Percentiles rank a stretch among this genome's conserved stretches.
These are phyloP conservation scores for Ypsolopha scabrella DNA, from an alignment of 2,888 invertebrate genomes.

Conservation along the genomic window DNA sequence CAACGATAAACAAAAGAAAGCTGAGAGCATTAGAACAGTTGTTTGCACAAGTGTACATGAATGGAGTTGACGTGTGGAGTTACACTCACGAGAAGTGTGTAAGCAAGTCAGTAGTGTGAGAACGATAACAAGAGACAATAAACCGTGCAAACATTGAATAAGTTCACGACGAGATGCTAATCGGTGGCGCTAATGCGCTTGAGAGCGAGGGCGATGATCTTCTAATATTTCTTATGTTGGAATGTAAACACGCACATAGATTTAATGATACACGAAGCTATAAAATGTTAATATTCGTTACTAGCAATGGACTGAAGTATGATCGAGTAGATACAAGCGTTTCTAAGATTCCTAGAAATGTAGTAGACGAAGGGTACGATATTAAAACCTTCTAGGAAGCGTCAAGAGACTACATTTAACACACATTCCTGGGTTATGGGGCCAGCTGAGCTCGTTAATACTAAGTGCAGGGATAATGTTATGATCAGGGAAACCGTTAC, in stretches of 20 bases:
- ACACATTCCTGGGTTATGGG: slow-evolving; percentile 39
- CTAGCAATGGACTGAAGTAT: no score
- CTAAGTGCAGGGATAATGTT: slow-evolving; percentile 33
- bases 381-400: slow-evolving; percentile 31
- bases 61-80: slow-evolving; percentile 13
- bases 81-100: slow-evolving; percentile 14
- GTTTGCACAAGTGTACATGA: slow-evolving; percentile 10
- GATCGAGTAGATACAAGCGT: neutral
- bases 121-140: slow-evolving; percentile 21
- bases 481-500: slow-evolving; percentile 38
- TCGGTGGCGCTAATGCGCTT: slow-evolving; percentile 15
- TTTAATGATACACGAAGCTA: no score
- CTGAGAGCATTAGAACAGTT: slow-evolving; percentile 10
- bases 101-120: slow-evolving; percentile 9
- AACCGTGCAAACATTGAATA: slow-evolving; percentile 19
- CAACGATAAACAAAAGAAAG: slow-evolving; percentile 18
- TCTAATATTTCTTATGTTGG: neutral
- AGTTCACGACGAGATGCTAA: slow-evolving; percentile 20
- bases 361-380: slow-evolving; percentile 9
- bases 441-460: slow-evolving; percentile 21
- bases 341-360: neutral
- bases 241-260: neutral
- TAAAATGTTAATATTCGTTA: no score
- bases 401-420: slow-evolving; percentile 34
- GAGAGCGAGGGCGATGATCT: slow-evolving; percentile 12